Base-by-base conservation (phyloP, 2,888 invertebrate species). In the Cryptocheilus praepositus region DNA sequence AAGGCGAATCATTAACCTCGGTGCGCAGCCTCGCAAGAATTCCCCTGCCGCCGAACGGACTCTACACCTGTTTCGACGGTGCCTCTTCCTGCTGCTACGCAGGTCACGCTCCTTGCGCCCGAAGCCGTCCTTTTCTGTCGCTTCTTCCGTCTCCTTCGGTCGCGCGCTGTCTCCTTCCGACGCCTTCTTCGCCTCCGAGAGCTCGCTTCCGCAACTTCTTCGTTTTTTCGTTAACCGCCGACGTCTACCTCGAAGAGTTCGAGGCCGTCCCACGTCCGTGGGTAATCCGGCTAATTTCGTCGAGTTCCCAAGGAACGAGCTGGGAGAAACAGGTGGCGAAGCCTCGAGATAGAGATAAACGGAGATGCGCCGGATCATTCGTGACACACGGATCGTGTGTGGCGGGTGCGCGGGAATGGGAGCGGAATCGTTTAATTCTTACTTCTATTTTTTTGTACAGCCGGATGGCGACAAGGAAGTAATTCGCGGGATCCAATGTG, bases 1-100 rank as follows among this genome's bases (percentile, higher is more conserved):
- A 79, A 80, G 58, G 67, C 67, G 71, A 81, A 80, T 80, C 77
- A 75, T 81, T 79, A 77, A 81, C 76, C 72, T 79, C 73, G 55
- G 61, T 53, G 67, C 71, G 54, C 61, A 66, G 61, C 61, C 73
- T 65, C 54, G 71, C 61, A 55, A 59, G 66, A 61, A 61, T 36
- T 68, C 55, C 51, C 53, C 61, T 52, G 46, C 52, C 61, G 19
- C 18, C 21, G 21, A 21, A 15, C 59, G 73, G 45, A 65, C 49
- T 66, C 54, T 71, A 77, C 78, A 81, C 77, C 81, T 81, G 78
- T 79, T 77, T 71, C 68, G 66, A 70, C 62, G 59, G 58, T 67
- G 62, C 52, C 60, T 73, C 66, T 74, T 76, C 73, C 73, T 79
- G 73, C 70, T 70, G 60, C 56, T 56, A 64, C 70, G 54, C 66